Evolutionary conservation across 1,140 invertebrate species (phyloP).

Genomic region (Hyphantria cunea): DNA sequence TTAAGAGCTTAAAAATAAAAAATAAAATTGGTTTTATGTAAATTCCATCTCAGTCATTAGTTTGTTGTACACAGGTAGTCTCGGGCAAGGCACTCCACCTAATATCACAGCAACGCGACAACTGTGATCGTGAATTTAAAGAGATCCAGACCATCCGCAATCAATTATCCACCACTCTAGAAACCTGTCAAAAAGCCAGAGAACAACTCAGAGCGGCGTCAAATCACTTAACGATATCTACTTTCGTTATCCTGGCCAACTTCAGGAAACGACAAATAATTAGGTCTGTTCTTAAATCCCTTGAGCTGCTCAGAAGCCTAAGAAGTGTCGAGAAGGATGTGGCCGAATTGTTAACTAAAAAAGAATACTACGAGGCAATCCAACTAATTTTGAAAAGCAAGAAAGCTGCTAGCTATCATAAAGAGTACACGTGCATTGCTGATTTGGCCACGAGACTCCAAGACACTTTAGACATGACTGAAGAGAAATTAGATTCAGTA

Average conservation of each 20-base stretch:
- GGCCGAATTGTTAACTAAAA: constrained; percentile 90
- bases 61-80: constrained; percentile 83
- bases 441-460: constrained; percentile 93
- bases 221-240: constrained; percentile 91
- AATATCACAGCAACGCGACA: constrained; percentile 93
- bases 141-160: constrained; percentile 90
- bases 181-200: constrained; percentile 87
- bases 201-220: constrained; percentile 88
- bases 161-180: constrained; percentile 86
- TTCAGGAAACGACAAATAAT: constrained; percentile 93
- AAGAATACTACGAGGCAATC: constrained; percentile 95
- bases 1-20: too few species aligned
- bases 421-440: constrained; percentile 93
- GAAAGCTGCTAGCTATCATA: constrained; percentile 90
- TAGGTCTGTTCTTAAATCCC: constrained; percentile 88
- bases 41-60: too few species aligned
- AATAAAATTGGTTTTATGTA: too few species aligned
- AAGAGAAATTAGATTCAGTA: constrained; percentile 94
- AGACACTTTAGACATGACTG: constrained; percentile 95
- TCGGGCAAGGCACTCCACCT: constrained; percentile 95
- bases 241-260: constrained; percentile 93
- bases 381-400: constrained; percentile 93
- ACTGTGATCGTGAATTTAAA: constrained; percentile 92
- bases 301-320: constrained; percentile 92
- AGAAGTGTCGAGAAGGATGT: constrained; percentile 93